Conservation (phyloP, 1,140 invertebrate genomes). For the Oncopodura yosiiana region DNA sequence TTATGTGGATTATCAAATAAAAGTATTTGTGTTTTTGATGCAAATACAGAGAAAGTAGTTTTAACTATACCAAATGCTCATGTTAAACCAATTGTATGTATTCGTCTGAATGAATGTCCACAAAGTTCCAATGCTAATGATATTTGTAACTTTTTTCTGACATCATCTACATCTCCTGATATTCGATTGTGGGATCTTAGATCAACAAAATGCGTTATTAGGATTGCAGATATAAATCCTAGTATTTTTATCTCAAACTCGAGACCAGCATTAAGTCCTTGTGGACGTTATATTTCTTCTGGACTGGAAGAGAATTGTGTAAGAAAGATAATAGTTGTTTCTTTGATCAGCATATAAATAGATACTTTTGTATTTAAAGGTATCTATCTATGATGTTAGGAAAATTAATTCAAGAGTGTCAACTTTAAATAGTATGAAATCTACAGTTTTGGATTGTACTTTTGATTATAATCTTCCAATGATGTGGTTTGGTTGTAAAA, state of each 20-base stretch:
- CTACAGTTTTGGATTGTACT: conserved; percentile 19
- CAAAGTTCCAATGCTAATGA: neutral
- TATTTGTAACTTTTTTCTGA: conserved; percentile 24
- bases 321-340: conserved; percentile 2
- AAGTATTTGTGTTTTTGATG: conserved; percentile 21
- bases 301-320: conserved; percentile 29
- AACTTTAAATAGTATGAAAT: neutral
- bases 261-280: conserved; percentile 23
- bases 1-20: conserved; percentile 23
- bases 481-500: conserved; percentile 22
- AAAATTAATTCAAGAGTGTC: conserved; percentile 18
- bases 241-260: conserved; percentile 13
- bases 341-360: neutral
- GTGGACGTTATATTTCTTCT: conserved; percentile 28
- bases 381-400: conserved; percentile 27
- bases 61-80: conserved; percentile 19
- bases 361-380: conserved; percentile 10
- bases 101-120: conserved; percentile 30
- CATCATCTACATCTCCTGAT: conserved; percentile 16
- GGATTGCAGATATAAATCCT: conserved; percentile 19
- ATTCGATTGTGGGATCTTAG: conserved; percentile 32
- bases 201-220: conserved; percentile 15
- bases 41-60: conserved; percentile 16
- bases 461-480: conserved; percentile 23
- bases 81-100: conserved; percentile 16